phyloP scores from a whole-genome alignment of 92 coral and sea anemone genomes.

The Zoanthus solanderi region DNA sequence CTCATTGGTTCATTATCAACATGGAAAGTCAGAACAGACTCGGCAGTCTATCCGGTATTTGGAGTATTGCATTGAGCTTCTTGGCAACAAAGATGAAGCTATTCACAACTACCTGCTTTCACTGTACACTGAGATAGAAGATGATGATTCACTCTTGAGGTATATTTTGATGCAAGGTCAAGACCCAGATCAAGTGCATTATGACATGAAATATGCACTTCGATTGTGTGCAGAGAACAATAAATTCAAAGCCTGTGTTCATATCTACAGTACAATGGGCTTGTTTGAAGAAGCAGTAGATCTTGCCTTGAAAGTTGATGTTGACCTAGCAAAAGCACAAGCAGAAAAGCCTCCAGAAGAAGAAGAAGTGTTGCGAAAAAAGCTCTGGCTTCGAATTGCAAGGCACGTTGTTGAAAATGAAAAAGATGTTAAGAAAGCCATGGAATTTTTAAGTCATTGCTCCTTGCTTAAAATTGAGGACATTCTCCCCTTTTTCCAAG shows the following conservation, averaged over 20 bases:
- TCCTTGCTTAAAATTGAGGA: slow-evolving; percentile 93
- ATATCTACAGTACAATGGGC: slow-evolving; percentile 97
- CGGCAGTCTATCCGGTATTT: slow-evolving; percentile 92
- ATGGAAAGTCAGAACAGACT: slow-evolving; percentile 82
- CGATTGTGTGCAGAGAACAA: slow-evolving; percentile 93
- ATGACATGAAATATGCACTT: slow-evolving; percentile 93
- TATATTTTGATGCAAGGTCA: slow-evolving; percentile 93
- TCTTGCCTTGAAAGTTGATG: slow-evolving; percentile 93
- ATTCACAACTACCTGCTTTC: slow-evolving; percentile 96
- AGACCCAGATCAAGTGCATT: slow-evolving; percentile 84
- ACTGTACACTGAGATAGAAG: slow-evolving; percentile 81
- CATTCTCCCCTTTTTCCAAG: slow-evolving; percentile 97
- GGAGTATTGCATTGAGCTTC: slow-evolving; percentile 91
- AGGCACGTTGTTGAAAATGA: slow-evolving; percentile 97
- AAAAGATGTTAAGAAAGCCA: slow-evolving; percentile 95
- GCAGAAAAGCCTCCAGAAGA: slow-evolving; percentile 95
- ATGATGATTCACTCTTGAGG: slow-evolving; percentile 82
- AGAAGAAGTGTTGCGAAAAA: slow-evolving; percentile 94
- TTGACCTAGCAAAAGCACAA: slow-evolving; percentile 92
- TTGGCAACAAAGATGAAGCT: slow-evolving; percentile 89
- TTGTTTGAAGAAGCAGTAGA: slow-evolving; percentile 98
- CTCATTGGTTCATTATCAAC: slow-evolving; percentile 91
- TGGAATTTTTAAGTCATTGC: slow-evolving; percentile 96
- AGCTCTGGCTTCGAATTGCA: slow-evolving; percentile 95
- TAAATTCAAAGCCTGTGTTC: slow-evolving; percentile 92